Base-by-base conservation (phyloP, 2,113 vertebrate species). In the Eurypyga helias region DNA sequence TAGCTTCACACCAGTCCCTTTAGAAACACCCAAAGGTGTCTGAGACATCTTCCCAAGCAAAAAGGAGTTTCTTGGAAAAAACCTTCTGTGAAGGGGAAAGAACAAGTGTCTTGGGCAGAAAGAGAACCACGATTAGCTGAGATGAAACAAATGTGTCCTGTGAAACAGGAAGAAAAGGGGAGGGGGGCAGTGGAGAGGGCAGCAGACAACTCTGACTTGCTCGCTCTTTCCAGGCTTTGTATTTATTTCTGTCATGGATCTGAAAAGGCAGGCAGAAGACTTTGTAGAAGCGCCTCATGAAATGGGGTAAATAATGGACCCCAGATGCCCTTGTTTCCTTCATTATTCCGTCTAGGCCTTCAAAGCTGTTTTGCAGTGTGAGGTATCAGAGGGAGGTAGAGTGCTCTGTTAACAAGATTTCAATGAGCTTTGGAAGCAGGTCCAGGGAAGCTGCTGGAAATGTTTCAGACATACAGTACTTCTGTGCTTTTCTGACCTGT, bases 351-450 rank as follows among this genome's bases (percentile, higher is more conserved):
- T 54, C 90, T 97, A 72, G 94, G 92, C 84, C 90, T 96, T 95
- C 95, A 96, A 97, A 96, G 90, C 89, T 94, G 91, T 91, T 96
- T 55, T 93, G 89, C 92, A 95, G 92, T 91, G 93, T 93, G 85
- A 94, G 95, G 96, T 96, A 95, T 97, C 95, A 93, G 95, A 92
- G 90, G 96, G 95, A 96, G 94, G 96, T 95, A 96, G 91, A 96
- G 83, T 89, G 85, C 83, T 96, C 94, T 93, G 90, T 91, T 96
- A 97, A 97, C 94, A 93, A 95, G 93, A 96, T 96, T 97, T 96
- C 92, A 97, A 96, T 94, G 91, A 96, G 91, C 91, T 97, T 96
- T 95, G 91, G 95, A 96, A 96, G 91, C 91, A 96, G 94, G 95
- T 96, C 93, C 79, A 93, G 89, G 89, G 95, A 97, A 96, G 89